A percentile compares a stretch with the other conserved stretches of the same genome.
Conservation (phyloP, 2,888 invertebrate genomes). For the Eupithecia insigniata region DNA sequence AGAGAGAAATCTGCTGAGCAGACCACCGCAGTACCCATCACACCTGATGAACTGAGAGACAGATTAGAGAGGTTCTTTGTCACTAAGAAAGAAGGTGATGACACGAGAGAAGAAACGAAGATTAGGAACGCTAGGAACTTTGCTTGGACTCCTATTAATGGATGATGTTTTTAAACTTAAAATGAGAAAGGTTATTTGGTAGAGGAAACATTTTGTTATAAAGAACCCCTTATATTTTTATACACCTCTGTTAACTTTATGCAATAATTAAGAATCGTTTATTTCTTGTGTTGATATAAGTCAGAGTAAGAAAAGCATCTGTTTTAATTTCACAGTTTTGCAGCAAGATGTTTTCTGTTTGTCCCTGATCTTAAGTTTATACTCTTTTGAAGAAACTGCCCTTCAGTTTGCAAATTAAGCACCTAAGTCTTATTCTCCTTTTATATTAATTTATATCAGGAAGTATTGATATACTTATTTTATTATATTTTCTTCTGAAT, state of each 20-base stretch:
- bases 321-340: no score
- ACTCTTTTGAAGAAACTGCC: not conserved
- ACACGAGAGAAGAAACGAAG: constrained; percentile 60
- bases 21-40: constrained; percentile 72
- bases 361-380: not conserved
- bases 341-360: not conserved
- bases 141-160: constrained; percentile 76
- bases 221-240: not conserved
- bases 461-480: not conserved
- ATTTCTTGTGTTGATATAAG: not conserved
- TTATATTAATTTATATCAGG: not conserved
- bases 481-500: not conserved
- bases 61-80: constrained; percentile 80
- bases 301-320: not conserved
- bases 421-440: not conserved
- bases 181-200: not conserved
- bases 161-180: not conserved
- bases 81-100: constrained; percentile 69
- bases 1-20: constrained; percentile 68
- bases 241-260: no score
- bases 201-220: not conserved
- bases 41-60: constrained; percentile 81
- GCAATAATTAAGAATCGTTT: not conserved
- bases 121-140: constrained; percentile 73
- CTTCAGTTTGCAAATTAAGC: not conserved